Evolutionary conservation across 2,113 vertebrate species (phyloP), one percentile per base, ranked within the genome.

Genomic region (Galbula dea): DNA sequence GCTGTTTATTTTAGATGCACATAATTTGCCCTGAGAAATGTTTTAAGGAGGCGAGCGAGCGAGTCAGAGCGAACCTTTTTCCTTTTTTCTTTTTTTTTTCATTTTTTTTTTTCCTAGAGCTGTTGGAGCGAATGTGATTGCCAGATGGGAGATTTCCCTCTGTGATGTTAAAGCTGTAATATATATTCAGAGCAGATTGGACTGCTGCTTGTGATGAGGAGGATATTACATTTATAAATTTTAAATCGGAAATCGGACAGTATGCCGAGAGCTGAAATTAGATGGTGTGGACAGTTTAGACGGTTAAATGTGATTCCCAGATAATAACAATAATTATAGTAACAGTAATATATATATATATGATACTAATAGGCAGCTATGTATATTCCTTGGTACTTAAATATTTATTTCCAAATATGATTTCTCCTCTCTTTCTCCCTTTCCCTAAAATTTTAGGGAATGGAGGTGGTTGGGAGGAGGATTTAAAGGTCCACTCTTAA

Each of bases 121-220:
- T 98, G 97, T 98, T 98, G 97, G 97, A 98, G 98, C 94, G 97
- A 98, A 98, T 98, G 98, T 98, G 97, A 98, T 98, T 98, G 97
- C 98, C 98, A 98, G 98, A 98, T 98, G 98, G 98, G 97, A 97
- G 97, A 98, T 98, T 98, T 98, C 98, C 98, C 98, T 98, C 97
- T 98, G 98, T 98, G 98, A 98, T 98, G 98, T 98, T 98, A 98
- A 98, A 98, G 98, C 98, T 98, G 98, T 98, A 98, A 98, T 98
- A 98, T 98, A 98, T 98, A 98, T 98, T 98, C 98, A 98, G 98
- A 98, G 97, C 98, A 98, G 98, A 98, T 98, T 98, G 98, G 98
- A 97, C 97, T 97, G 97, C 98, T 98, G 98, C 97, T 97, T 98
- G 97, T 98, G 98, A 98, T 98, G 98, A 98, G 98, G 97, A 97